Percentiles rank a stretch among this genome's conserved stretches.
These are phyloP conservation scores for Arion vulgaris DNA, from an alignment of 1,140 invertebrate genomes.

Conservation along the genomic window DNA sequence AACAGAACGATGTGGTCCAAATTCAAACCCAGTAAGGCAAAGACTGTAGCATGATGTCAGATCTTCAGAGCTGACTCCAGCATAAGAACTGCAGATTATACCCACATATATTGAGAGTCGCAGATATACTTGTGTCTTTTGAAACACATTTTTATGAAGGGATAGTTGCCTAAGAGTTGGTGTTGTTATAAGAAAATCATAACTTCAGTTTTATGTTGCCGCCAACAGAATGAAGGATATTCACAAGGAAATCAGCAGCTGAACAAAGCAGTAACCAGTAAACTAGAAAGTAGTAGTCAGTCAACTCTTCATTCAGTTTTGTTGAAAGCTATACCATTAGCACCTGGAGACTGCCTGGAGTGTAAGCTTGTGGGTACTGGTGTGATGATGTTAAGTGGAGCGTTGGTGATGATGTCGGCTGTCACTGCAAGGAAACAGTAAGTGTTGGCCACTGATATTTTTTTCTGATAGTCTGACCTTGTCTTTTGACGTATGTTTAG, in stretches of 20 bases:
- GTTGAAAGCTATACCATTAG: constrained; percentile 17
- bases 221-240: neutral
- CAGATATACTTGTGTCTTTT: too few relatives aligned
- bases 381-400: constrained; percentile 32
- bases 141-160: too few relatives aligned
- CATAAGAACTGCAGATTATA: too few relatives aligned
- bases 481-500: neutral
- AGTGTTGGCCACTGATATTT: neutral
- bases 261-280: neutral
- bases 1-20: too few relatives aligned
- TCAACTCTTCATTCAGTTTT: neutral
- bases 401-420: constrained; percentile 15
- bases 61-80: too few relatives aligned
- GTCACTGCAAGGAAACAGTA: constrained; percentile 7
- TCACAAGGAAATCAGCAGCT: neutral
- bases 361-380: constrained; percentile 31
- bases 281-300: neutral
- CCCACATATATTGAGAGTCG: too few relatives aligned
- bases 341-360: constrained; percentile 23
- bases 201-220: too few relatives aligned
- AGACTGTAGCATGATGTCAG: too few relatives aligned
- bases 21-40: too few relatives aligned
- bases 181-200: too few relatives aligned
- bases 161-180: too few relatives aligned
- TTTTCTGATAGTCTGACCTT: neutral